These are phyloP conservation scores for Leptinotarsa undecemlineata DNA, from an alignment of 1,140 invertebrate species.

Conservation along the genomic window DNA sequence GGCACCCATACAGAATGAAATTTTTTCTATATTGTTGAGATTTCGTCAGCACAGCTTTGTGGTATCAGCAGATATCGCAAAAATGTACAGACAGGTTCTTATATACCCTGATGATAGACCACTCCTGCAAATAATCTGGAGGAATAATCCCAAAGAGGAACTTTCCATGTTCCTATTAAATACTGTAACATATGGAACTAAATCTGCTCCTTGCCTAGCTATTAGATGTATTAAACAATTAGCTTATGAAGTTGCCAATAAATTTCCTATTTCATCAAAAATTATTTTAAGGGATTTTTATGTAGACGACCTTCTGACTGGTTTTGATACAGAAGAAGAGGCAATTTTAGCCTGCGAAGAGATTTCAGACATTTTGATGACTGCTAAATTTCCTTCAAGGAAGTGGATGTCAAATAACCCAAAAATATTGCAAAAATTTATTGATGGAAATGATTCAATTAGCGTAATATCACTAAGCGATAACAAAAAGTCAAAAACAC, in stretches of 20 bases:
- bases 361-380: too few relatives aligned
- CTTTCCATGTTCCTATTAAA: slow-evolving; percentile 45
- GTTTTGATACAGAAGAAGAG: too few relatives aligned
- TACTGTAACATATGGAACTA: slow-evolving; percentile 40
- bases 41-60: slow-evolving; percentile 47
- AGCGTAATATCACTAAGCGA: too few relatives aligned
- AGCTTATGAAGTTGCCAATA: slow-evolving; percentile 6
- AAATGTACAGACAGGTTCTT: slow-evolving; percentile 51
- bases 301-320: not conserved
- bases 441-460: too few relatives aligned
- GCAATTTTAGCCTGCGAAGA: too few relatives aligned
- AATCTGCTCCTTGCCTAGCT: slow-evolving; percentile 35
- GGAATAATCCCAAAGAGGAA: slow-evolving; percentile 17
- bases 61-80: slow-evolving; percentile 45
- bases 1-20: slow-evolving; percentile 51
- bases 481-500: too few relatives aligned
- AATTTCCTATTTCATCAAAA: not conserved
- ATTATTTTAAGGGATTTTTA: not conserved
- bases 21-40: slow-evolving; percentile 47
- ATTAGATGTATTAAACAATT: slow-evolving; percentile 37
- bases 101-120: slow-evolving; percentile 38
- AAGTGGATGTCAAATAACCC: too few relatives aligned
- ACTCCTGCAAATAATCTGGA: slow-evolving; percentile 45
- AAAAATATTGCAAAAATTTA: too few relatives aligned
- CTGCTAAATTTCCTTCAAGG: too few relatives aligned